These are phyloP conservation scores for Acipenser transmontanus DNA, from an alignment of 2,797 vertebrate genomes.

Conservation along the genomic window DNA sequence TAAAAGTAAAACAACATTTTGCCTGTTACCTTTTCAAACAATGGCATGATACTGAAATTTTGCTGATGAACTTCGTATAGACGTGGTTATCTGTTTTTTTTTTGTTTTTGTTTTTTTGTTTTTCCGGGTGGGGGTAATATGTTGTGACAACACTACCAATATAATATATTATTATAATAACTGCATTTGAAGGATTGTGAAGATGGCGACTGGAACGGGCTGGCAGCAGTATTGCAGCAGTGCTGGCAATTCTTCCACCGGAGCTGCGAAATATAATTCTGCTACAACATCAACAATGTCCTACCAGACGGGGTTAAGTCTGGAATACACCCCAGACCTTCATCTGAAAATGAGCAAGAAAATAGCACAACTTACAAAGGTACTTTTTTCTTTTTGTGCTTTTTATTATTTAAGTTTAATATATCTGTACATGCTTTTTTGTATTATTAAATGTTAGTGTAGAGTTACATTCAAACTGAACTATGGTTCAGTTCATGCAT, in stretches of 20 bases:
- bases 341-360: constrained; percentile 78
- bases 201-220: constrained; percentile 69
- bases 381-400: constrained; percentile 22
- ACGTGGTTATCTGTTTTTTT: constrained; percentile 14
- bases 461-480: too few species aligned
- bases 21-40: too few species aligned
- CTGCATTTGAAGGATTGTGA: constrained; percentile 31
- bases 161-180: constrained; percentile 28
- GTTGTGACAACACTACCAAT: constrained; percentile 14
- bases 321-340: constrained; percentile 62
- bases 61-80: constrained; percentile 20
- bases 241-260: constrained; percentile 35
- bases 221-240: constrained; percentile 51
- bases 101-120: constrained; percentile 4
- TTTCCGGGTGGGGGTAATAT: neutral
- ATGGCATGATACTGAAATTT: too few species aligned
- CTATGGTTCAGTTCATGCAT: too few species aligned
- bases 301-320: constrained; percentile 26
- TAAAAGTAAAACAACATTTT: too few species aligned
- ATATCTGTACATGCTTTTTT: too few species aligned
- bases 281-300: constrained; percentile 34
- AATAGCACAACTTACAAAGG: constrained; percentile 73
- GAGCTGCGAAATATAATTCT: constrained; percentile 42
- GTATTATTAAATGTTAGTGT: too few species aligned
- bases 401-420: too few species aligned